Evolutionary conservation across 2,888 invertebrate genomes (phyloP), one percentile per base, ranked within the genome.

Genomic region (Linyphia triangularis): DNA sequence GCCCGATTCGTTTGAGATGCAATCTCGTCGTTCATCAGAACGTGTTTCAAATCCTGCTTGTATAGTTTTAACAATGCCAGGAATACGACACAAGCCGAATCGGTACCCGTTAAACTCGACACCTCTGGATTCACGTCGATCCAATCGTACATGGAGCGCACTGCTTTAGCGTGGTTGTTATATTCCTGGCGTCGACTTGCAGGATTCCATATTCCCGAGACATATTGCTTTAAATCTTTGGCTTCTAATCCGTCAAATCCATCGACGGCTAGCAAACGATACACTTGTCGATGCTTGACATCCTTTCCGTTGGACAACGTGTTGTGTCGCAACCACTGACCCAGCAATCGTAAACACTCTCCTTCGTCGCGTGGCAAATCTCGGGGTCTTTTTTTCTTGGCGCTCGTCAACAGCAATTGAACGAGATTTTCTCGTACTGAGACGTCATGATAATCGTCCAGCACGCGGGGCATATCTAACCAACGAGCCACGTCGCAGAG

Each of bases 81-180:
- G 22, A 59, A 75, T 13, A 75, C 75, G 16, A 75, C 75, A 19
- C 75, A 75, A 22, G 61, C 61, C 22, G 75, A 75, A 61, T 75
- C 75, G 0, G 33, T 61, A 59, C 61, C 75, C 13, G 24, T 61
- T 24, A 75, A 61, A 37, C 75, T 75, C 2, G 75, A 33, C 0
- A 75, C n/a, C 4, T 75, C 13, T 6, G 57, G 33, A 0, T 61
- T 4, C 0, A 33, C 16, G 16, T 77, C 61, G 1, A 40, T 7
- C 40, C 59, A 75, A 1, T 22, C 22, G 19, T 75, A 77, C 77
- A 77, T 63, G 10, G 3, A 13, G 1, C 77, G 59, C 16, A 77
- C 77, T 1, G 63, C 37, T 2, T 37, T 4, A 2, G 4, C 0
- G 33, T 75, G 61, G 5, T 24, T 22, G 0, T 37, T 22, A n/a